These are phyloP conservation scores for Ictalurus punctatus DNA, from an alignment of 2,113 vertebrate genomes.

Conservation along the genomic window DNA sequence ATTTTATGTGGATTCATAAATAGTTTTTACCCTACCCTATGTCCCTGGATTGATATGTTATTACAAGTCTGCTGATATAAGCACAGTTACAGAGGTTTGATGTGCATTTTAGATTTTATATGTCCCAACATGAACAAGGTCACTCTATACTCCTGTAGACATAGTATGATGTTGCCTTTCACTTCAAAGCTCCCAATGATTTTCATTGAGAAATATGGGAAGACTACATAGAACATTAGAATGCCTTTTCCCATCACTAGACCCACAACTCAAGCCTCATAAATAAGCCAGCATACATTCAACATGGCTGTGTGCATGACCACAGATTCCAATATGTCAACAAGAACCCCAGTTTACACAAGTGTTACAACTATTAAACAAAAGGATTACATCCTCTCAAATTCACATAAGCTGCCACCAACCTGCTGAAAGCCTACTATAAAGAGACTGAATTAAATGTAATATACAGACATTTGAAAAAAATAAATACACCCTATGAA, in stretches of 20 bases:
- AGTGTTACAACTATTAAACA: too few relatives aligned
- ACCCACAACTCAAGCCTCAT: conserved; percentile 31
- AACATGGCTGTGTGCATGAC: too few relatives aligned
- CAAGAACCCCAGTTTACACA: neutral
- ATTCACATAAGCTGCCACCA: neutral
- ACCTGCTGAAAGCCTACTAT: neutral
- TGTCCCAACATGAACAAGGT: neutral
- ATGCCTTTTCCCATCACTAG: neutral
- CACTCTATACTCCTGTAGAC: neutral
- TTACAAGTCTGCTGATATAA: too few relatives aligned
- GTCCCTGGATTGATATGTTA: too few relatives aligned
- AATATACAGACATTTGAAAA: neutral
- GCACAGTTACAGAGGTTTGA: neutral
- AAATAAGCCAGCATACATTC: neutral
- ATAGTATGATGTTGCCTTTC: neutral
- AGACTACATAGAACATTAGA: neutral
- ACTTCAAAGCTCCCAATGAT: neutral
- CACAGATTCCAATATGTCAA: too few relatives aligned
- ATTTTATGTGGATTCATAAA: too few relatives aligned
- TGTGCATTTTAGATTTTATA: neutral
- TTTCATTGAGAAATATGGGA: neutral
- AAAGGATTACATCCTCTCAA: neutral
- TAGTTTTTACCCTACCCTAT: too few relatives aligned
- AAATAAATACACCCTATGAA: too few relatives aligned
- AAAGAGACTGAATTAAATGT: neutral